Conservation (phyloP, 2,888 invertebrate species). For the Venustoraphidia nigricollis region DNA sequence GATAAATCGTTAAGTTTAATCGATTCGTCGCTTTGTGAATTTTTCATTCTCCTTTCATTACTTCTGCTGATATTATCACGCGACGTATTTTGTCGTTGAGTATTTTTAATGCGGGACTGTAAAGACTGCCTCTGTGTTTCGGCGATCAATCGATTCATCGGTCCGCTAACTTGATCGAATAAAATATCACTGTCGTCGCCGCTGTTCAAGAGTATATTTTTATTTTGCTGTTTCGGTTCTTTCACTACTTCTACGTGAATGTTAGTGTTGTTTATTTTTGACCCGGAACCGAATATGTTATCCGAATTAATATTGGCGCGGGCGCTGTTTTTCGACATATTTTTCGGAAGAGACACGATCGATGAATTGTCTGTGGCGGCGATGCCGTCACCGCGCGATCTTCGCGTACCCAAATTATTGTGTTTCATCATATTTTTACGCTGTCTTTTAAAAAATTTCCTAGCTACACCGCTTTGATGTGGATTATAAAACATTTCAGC, state of each 20-base stretch:
- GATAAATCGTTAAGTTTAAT: background rate
- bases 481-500: slow-evolving; percentile 84
- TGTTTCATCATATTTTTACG: slow-evolving; percentile 53
- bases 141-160: slow-evolving; percentile 11
- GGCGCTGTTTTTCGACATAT: slow-evolving; percentile 7
- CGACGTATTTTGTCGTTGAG: too few species aligned
- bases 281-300: slow-evolving; percentile 49
- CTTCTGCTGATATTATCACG: slow-evolving; percentile 19
- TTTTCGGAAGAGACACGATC: slow-evolving; percentile 11
- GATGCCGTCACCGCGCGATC: slow-evolving; percentile 36
- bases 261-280: slow-evolving; percentile 70
- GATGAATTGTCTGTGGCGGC: slow-evolving; percentile 39
- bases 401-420: slow-evolving; percentile 52
- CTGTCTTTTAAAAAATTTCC: slow-evolving; percentile 83
- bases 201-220: slow-evolving; percentile 49
- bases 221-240: slow-evolving; percentile 42
- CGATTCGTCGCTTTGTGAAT: slow-evolving; percentile 17
- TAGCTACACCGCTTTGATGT: slow-evolving; percentile 83
- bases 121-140: slow-evolving; percentile 7
- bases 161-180: slow-evolving; percentile 12
- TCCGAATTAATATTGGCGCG: slow-evolving; percentile 22
- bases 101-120: too few species aligned
- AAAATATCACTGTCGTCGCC: slow-evolving; percentile 35
- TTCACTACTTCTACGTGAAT: slow-evolving; percentile 53
- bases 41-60: slow-evolving; percentile 18